Conservation (phyloP, 2,888 invertebrate genomes). For the Nemoura dubitans region DNA sequence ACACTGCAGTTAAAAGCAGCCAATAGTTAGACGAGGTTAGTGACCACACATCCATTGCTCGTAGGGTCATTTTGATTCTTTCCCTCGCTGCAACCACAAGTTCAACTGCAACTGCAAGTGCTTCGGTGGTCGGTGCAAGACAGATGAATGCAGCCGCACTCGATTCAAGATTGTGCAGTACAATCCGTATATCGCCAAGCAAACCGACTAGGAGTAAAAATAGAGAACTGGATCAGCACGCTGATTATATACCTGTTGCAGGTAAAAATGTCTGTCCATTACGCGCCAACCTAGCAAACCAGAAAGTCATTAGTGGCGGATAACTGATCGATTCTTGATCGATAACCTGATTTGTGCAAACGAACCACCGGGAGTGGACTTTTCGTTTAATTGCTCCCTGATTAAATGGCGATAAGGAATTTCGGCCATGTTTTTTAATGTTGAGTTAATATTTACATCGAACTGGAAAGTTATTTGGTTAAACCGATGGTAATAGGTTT, state of each 20-base stretch:
- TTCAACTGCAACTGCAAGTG: not conserved
- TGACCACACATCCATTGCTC: not conserved
- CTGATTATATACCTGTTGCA: conserved; percentile 3
- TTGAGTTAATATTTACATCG: no score
- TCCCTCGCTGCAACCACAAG: not conserved
- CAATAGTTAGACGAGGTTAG: not conserved
- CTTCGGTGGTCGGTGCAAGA: not conserved
- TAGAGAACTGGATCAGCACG: not conserved
- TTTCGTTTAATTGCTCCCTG: not conserved
- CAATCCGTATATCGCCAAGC: not conserved
- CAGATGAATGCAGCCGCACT: not conserved
- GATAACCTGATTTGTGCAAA: not conserved
- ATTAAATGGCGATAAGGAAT: not conserved
- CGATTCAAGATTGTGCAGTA: not conserved
- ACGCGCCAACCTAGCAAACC: not conserved
- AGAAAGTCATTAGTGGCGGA: not conserved
- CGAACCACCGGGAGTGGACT: not conserved
- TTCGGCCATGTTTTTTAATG: no score
- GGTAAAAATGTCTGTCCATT: not conserved
- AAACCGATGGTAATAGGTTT: no score
- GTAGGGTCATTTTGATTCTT: not conserved
- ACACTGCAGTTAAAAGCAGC: not conserved
- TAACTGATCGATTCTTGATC: not conserved
- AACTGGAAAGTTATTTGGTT: no score
- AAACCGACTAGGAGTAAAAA: not conserved